A percentile compares a stretch with the other conserved stretches of the same genome.
phyloP scores from a whole-genome alignment of 2,888 invertebrate species.

The Malachius bipustulatus region DNA sequence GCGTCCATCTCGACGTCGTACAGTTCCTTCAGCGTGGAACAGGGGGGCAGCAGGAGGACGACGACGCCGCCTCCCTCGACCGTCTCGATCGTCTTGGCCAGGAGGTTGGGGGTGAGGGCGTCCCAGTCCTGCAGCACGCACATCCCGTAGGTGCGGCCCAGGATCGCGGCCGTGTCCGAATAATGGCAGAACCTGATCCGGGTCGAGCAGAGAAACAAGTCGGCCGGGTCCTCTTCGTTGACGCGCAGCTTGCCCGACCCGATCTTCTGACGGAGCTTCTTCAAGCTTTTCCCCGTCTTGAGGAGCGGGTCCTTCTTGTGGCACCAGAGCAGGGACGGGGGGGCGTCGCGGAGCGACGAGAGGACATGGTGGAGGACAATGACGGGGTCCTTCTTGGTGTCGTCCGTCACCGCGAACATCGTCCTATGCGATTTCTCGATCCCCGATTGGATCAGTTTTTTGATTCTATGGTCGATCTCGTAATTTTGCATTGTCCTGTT shows the following conservation, averaged over 20 bases:
- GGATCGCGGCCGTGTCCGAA: constrained; percentile 84
- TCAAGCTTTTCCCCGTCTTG: background rate
- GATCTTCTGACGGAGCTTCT: background rate
- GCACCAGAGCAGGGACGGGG: no score
- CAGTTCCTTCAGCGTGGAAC: background rate
- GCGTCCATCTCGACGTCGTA: constrained; percentile 36
- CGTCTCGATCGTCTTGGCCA: constrained; percentile 90
- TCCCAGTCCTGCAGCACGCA: constrained; percentile 56
- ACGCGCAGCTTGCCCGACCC: background rate
- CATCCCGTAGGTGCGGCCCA: constrained; percentile 63
- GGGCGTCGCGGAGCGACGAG: no score
- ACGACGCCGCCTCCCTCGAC: constrained; percentile 77
- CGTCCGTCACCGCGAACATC: no score
- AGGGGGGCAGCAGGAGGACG: background rate
- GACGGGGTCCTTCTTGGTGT: no score
- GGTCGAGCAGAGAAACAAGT: constrained; percentile 82
- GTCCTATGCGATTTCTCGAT: no score
- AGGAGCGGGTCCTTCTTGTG: background rate
- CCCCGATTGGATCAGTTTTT: no score
- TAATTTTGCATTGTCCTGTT: no score
- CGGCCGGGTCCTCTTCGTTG: constrained; percentile 83
- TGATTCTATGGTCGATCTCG: no score
- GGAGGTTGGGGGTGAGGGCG: constrained; percentile 66
- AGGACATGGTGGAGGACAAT: no score
- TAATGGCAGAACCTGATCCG: constrained; percentile 91